A percentile compares a stretch with the other conserved stretches of the same genome.
Evolutionary conservation across 2,888 invertebrate genomes (phyloP).

Genomic region (Plagiodera versicolora): DNA sequence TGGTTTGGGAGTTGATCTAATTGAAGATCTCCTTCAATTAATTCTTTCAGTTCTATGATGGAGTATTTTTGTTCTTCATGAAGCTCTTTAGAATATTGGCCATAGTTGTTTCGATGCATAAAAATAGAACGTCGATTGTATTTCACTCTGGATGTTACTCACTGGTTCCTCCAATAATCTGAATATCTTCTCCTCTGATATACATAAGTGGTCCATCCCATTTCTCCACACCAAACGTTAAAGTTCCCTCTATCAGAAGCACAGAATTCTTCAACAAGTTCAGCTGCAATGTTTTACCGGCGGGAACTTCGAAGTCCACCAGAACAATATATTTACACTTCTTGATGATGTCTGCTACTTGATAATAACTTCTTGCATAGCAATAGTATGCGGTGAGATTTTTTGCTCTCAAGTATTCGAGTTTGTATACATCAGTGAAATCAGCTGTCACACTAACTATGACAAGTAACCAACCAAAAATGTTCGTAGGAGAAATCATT

Average conservation of each 20-base stretch:
- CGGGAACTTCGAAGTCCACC: slow-evolving; percentile 10
- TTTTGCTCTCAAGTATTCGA: not conserved
- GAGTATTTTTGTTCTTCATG: too few species aligned
- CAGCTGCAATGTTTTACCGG: slow-evolving; percentile 9
- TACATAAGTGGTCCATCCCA: slow-evolving; percentile 19
- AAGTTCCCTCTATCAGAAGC: slow-evolving; percentile 6
- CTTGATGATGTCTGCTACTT: not conserved
- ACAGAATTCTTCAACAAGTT: slow-evolving; percentile 2
- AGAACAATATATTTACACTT: slow-evolving; percentile 2
- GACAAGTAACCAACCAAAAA: too few species aligned
- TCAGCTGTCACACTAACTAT: not conserved
- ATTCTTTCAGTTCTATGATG: too few species aligned
- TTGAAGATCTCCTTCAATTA: too few species aligned
- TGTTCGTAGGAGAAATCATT: too few species aligned
- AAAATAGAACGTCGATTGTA: too few species aligned
- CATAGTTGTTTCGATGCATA: too few species aligned
- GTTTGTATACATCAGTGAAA: not conserved
- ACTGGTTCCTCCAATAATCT: not conserved
- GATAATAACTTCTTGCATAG: not conserved
- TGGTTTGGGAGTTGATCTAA: too few species aligned
- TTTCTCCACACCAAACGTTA: slow-evolving; percentile 11
- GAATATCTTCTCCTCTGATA: not conserved
- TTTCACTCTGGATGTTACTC: too few species aligned
- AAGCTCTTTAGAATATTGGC: too few species aligned
- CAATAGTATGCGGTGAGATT: not conserved